A percentile compares a stretch with the other conserved stretches of the same genome.
These are phyloP conservation scores for Drosophila kurseongensis DNA, from an alignment of 1,140 invertebrate genomes.

Conservation along the genomic window DNA sequence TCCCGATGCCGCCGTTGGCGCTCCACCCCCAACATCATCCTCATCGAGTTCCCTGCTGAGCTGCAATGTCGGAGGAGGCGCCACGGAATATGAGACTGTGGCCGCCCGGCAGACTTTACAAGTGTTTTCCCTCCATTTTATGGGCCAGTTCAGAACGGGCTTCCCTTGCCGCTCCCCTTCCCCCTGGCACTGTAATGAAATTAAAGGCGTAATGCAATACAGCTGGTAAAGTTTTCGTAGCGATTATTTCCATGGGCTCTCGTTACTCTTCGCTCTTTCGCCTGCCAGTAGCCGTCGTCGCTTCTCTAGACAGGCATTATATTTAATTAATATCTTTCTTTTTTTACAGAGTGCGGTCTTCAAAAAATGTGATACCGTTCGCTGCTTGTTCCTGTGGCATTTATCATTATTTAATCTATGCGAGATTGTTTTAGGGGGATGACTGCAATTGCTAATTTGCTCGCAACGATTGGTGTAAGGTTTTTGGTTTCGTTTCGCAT, in stretches of 20 bases:
- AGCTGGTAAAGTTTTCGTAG: conserved; percentile 76
- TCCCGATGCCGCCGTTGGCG: not conserved
- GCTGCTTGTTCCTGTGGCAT: not conserved
- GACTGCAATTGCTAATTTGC: not conserved
- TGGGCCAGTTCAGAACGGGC: conserved; percentile 36
- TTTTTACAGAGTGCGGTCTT: conserved; percentile 15
- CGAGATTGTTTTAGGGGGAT: not conserved
- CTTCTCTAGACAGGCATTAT: conserved; percentile 62
- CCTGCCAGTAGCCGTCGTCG: conserved; percentile 23
- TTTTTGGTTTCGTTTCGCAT: too few species aligned
- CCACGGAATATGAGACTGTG: conserved; percentile 64
- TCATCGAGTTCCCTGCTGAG: conserved; percentile 24
- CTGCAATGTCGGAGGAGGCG: conserved; percentile 60
- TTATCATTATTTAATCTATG: not conserved
- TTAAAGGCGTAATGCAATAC: conserved; percentile 82
- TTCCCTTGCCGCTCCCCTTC: conserved; percentile 16
- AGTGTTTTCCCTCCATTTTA: conserved; percentile 78
- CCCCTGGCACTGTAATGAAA: conserved; percentile 64
- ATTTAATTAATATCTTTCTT: conserved; percentile 67
- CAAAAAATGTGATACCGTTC: conserved; percentile 2
- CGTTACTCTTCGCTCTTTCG: conserved; percentile 35
- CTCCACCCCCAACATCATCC: not conserved
- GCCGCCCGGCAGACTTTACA: conserved; percentile 60
- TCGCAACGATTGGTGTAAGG: too few species aligned
- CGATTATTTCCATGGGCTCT: conserved; percentile 70